phyloP scores from a whole-genome alignment of 1,140 invertebrate genomes.

The Dolichoris vasculosae region DNA sequence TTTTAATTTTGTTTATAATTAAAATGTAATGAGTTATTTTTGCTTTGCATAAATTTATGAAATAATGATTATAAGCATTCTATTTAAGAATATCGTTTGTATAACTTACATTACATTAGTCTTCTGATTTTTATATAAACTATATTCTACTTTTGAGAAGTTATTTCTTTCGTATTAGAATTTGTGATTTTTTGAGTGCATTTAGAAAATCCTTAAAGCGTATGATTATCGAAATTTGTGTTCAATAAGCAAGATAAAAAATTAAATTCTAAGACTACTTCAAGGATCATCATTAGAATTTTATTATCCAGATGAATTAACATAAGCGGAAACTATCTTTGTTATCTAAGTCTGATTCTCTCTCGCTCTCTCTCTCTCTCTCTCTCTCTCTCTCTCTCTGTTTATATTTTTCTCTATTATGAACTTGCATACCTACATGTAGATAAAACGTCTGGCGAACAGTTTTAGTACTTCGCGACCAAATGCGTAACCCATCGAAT shows the following conservation, averaged over 20 bases:
- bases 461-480: constrained; percentile 57
- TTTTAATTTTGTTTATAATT: no score
- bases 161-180: no score
- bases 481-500: neutral
- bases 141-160: no score
- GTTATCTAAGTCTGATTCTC: no score
- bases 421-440: neutral
- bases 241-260: constrained; percentile 43
- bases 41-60: no score
- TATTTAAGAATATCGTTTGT: no score
- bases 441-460: constrained; percentile 56
- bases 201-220: neutral
- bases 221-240: neutral
- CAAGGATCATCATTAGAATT: constrained; percentile 72
- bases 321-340: constrained; percentile 57
- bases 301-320: constrained; percentile 63
- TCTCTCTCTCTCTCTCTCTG: neutral
- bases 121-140: no score
- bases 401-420: constrained; percentile 23
- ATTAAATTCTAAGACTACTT: constrained; percentile 40
- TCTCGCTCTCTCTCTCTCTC: neutral
- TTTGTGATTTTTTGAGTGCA: neutral
- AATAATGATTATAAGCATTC: no score
- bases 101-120: no score
- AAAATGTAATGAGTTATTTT: no score